Percentiles rank a stretch among this genome's conserved stretches.
Conservation (phyloP, 2,113 vertebrate species). For the Plectropomus leopardus region DNA sequence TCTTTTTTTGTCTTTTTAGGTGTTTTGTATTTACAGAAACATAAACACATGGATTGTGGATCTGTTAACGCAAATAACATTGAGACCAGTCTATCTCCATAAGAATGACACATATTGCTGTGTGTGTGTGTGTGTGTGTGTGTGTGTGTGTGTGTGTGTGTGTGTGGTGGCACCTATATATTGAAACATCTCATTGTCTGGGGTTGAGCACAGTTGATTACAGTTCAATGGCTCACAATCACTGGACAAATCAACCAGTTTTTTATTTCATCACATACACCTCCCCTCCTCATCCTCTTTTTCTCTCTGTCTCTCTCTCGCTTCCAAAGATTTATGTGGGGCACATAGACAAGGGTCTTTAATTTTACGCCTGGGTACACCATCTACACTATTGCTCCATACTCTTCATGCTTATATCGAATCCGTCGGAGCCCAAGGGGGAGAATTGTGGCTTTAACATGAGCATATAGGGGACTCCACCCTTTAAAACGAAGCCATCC, state of each 20-base stretch:
- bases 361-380: constrained; percentile 81
- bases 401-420: constrained; percentile 70
- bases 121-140: too few species aligned
- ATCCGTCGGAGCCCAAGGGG: constrained; percentile 60
- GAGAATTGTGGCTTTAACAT: constrained; percentile 62
- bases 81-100: too few species aligned
- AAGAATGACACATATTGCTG: constrained; percentile 16
- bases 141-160: too few species aligned
- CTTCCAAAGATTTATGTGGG: constrained; percentile 72
- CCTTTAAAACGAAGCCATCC: constrained; percentile 38
- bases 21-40: too few species aligned
- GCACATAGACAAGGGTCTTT: constrained; percentile 76
- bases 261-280: constrained; percentile 55
- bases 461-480: constrained; percentile 53
- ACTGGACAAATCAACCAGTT: constrained; percentile 54
- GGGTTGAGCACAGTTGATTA: constrained; percentile 51
- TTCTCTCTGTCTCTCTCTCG: constrained; percentile 26
- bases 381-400: constrained; percentile 71
- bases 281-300: constrained; percentile 28
- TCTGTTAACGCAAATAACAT: too few species aligned
- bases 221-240: constrained; percentile 58
- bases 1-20: too few species aligned
- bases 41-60: too few species aligned
- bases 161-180: too few species aligned
- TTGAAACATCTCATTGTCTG: constrained; percentile 57